Base-by-base conservation (phyloP, 2,797 vertebrate species). In the Agapornis canus region DNA sequence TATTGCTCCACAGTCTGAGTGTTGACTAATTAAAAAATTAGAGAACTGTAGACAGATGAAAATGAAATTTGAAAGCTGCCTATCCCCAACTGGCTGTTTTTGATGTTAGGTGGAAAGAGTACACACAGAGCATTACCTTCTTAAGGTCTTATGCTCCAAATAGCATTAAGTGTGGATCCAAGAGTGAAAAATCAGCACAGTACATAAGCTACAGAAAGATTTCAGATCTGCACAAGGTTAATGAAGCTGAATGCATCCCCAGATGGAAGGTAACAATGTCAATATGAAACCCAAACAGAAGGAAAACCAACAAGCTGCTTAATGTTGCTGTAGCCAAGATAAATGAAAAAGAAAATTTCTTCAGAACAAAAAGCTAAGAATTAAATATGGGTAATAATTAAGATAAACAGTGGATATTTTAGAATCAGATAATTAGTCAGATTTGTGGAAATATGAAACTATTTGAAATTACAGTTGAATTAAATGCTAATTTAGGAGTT, bases 161-260 rank as follows among this genome's bases (percentile, higher is more conserved):
- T 94, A 94, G 91, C 94, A 94, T 92, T 91, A 91, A 75, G 37
- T n/a, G 43, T 90, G 86, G 92, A 90, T 93, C 82, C 89, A 66
- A 86, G 89, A 94, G 87, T 68, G 80, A 96, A 96, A 96, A 96
- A 92, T 91, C 80, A 83, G 45, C 70, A 84, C n/a, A 64, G 66
- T 63, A 83, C 51, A 86, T 43, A 94, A 76, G 52, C 80, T 73
- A 83, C 89, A 80, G 82, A 91, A 90, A 92, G 43, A 89, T 92
- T 92, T 91, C 72, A 78, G 57, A 64, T 81, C 65, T 90, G 65
- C 47, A 75, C 54, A 69, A 86, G 73, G 86, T 86, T 92, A 96
- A 94, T 94, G 91, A 94, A 81, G 77, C 77, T 89, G 87, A 92
- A 76, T 86, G 27, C 72, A 83, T 90, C 39, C 92, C 85, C 82